These are phyloP conservation scores for Drosophila truncata DNA, from an alignment of 1,140 invertebrate genomes.

Conservation along the genomic window DNA sequence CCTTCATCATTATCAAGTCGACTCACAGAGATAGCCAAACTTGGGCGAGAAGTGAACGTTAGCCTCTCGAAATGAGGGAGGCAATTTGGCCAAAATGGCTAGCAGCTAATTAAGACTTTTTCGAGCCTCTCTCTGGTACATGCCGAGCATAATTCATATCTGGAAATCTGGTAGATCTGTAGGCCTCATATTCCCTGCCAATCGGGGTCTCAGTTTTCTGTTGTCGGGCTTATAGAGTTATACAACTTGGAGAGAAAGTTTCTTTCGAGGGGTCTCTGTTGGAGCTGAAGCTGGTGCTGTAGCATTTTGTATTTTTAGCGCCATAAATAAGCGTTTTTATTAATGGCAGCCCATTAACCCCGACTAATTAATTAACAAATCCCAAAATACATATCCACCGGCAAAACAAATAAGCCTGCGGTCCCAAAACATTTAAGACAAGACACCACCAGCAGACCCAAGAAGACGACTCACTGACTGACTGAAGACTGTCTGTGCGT, in stretches of 20 bases:
- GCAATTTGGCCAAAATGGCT: constrained; percentile 44
- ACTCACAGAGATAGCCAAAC: constrained; percentile 71
- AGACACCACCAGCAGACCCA: not conserved
- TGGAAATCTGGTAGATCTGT: constrained; percentile 27
- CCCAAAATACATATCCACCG: constrained; percentile 57
- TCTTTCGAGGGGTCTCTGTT: constrained; percentile 22
- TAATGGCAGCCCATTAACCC: constrained; percentile 80
- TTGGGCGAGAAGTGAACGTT: constrained; percentile 46
- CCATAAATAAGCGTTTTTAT: constrained; percentile 82
- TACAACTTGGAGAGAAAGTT: constrained; percentile 74
- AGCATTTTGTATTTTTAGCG: constrained; percentile 69
- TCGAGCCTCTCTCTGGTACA: constrained; percentile 32
- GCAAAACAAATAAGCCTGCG: constrained; percentile 58
- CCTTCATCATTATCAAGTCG: constrained; percentile 76
- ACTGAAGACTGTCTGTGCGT: constrained; percentile 24
- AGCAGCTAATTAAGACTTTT: constrained; percentile 76
- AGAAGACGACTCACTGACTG: constrained; percentile 21
- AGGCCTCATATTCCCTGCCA: constrained; percentile 30
- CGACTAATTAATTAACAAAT: constrained; percentile 80
- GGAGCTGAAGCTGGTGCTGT: constrained; percentile 7
- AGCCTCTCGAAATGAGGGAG: constrained; percentile 65
- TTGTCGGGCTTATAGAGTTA: constrained; percentile 38
- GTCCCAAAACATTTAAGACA: constrained; percentile 27
- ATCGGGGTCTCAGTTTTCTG: constrained; percentile 10
- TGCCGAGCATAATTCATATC: constrained; percentile 71